phyloP scores from a whole-genome alignment of 2,888 invertebrate species.

The Epistrophe grossulariae region DNA sequence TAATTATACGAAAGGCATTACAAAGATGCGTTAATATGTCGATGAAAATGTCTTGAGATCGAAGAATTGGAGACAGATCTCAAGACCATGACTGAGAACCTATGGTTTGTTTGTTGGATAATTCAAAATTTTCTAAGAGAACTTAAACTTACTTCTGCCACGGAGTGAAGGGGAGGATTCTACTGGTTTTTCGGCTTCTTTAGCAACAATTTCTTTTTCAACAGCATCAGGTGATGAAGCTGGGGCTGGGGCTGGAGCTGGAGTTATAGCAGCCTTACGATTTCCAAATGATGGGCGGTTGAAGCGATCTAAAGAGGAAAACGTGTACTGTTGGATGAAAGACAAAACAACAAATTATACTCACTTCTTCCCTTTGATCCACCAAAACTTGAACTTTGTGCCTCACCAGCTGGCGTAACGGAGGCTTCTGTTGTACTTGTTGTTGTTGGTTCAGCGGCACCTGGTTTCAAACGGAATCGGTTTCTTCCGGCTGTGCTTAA shows the following conservation, averaged over 20 bases:
- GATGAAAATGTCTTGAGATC: too few species aligned
- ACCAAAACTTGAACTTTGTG: conserved; percentile 77
- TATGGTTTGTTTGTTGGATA: too few species aligned
- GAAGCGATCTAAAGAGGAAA: conserved; percentile 80
- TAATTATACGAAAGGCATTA: too few species aligned
- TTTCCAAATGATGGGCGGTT: conserved; percentile 83
- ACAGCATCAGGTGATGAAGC: conserved; percentile 76
- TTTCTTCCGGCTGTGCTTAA: conserved; percentile 81
- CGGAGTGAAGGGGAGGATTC: conserved; percentile 76
- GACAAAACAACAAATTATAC: conserved; percentile 41
- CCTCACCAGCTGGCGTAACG: conserved; percentile 82
- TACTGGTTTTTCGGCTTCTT: conserved; percentile 81
- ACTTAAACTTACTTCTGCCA: conserved; percentile 83
- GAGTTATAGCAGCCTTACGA: conserved; percentile 79
- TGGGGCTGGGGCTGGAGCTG: conserved; percentile 78
- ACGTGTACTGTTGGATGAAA: background rate
- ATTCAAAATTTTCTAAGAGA: too few species aligned
- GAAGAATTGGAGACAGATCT: too few species aligned
- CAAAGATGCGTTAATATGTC: too few species aligned
- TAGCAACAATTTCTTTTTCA: conserved; percentile 79
- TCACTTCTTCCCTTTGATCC: conserved; percentile 79
- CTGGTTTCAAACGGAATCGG: conserved; percentile 81
- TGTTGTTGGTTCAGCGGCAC: conserved; percentile 84
- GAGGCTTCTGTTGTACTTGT: conserved; percentile 84
- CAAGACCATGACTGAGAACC: too few species aligned